These are phyloP conservation scores for Micromussa lordhowensis DNA, from an alignment of 92 coral and sea anemone species.

Conservation along the genomic window DNA sequence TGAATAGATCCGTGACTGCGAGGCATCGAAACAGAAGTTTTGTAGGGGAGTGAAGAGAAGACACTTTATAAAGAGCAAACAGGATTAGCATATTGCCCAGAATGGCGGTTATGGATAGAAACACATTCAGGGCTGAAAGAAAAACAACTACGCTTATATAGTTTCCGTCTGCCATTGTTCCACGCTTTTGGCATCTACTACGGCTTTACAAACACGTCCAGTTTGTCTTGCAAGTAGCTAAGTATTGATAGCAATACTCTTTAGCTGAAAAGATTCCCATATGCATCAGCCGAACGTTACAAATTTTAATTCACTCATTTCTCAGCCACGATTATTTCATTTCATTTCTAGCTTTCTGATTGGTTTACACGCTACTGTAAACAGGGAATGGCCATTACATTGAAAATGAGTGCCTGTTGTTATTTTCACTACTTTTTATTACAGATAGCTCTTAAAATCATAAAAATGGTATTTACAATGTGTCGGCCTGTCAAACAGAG, in stretches of 20 bases:
- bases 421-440: no score
- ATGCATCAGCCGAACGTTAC: no score
- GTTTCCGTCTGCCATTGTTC: not conserved
- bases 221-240: not conserved
- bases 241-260: not conserved
- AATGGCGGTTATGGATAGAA: constrained; percentile 1
- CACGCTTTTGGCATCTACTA: not conserved
- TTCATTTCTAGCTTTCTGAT: not conserved
- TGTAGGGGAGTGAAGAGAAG: constrained; percentile 22
- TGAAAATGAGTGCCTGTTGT: no score
- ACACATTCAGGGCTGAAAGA: constrained; percentile 6
- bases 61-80: constrained; percentile 4
- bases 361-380: no score
- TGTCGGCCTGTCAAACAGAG: no score
- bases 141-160: not conserved
- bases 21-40: constrained; percentile 33
- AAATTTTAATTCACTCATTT: not conserved
- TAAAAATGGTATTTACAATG: no score
- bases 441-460: no score
- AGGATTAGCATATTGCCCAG: constrained; percentile 4
- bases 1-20: constrained; percentile 12
- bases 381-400: no score
- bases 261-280: not conserved
- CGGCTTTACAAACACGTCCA: not conserved
- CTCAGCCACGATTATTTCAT: not conserved